Conservation (phyloP, 2,113 vertebrate genomes). For the Nycticebus coucang region DNA sequence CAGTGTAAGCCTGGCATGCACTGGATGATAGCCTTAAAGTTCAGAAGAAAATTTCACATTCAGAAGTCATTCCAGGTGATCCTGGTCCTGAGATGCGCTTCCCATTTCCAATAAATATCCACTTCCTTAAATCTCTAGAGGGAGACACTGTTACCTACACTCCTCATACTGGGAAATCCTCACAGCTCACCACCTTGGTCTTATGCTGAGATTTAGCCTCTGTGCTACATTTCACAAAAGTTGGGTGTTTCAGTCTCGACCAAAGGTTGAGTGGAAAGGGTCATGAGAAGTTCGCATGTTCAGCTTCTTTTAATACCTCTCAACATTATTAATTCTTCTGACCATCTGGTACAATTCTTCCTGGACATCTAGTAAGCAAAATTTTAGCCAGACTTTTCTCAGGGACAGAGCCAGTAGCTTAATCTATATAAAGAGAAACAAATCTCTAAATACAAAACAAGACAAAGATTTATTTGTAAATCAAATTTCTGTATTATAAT, state of each 20-base stretch:
- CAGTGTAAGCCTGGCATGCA: background rate
- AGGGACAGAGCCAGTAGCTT: background rate
- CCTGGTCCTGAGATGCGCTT: background rate
- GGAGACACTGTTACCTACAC: background rate
- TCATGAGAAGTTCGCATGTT: background rate
- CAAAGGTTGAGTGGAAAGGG: background rate
- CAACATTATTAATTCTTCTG: background rate
- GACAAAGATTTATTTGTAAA: background rate
- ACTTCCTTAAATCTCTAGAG: background rate
- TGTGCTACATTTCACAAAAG: background rate
- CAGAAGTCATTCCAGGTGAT: background rate
- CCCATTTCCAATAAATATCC: background rate
- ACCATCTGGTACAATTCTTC: background rate
- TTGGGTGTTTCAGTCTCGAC: background rate
- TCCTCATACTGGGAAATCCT: background rate
- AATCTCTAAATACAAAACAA: background rate
- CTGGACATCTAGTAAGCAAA: background rate
- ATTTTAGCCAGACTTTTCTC: background rate
- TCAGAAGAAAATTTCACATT: background rate
- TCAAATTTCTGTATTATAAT: background rate
- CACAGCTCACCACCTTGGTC: background rate
- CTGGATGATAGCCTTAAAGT: background rate
- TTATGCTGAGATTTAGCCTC: background rate
- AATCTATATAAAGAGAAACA: background rate
- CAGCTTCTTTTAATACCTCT: background rate